phyloP scores from a whole-genome alignment of 2,797 vertebrate species.

The Margarornis squamiger region DNA sequence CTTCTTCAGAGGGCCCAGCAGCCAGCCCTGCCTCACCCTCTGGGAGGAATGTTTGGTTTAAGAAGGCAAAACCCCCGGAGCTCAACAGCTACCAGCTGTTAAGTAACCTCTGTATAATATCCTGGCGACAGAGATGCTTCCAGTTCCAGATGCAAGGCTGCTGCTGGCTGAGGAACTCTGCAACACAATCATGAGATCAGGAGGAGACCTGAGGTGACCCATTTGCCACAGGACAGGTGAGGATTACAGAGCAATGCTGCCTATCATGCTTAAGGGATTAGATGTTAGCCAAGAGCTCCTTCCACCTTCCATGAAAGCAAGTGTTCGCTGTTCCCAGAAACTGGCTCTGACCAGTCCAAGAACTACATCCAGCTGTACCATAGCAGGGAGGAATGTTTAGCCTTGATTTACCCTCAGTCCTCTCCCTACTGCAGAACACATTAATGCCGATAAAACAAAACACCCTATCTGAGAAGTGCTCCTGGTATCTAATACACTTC shows the following conservation, averaged over 20 bases:
- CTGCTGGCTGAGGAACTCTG: background rate
- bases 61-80: background rate
- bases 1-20: background rate
- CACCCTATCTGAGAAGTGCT: background rate
- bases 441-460: background rate
- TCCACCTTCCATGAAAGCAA: background rate
- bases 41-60: background rate
- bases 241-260: background rate
- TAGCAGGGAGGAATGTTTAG: background rate
- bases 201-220: background rate
- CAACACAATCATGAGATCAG: background rate
- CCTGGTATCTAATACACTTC: background rate
- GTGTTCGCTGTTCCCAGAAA: background rate
- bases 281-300: background rate
- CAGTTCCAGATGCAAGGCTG: background rate
- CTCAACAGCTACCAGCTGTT: background rate
- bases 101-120: background rate
- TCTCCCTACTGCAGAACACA: background rate
- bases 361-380: background rate
- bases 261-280: background rate
- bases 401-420: background rate
- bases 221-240: background rate
- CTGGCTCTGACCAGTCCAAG: background rate
- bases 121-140: background rate
- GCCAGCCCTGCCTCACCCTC: background rate